Base-by-base conservation (phyloP, 2,888 invertebrate species). In the Dryadula phaetusa region DNA sequence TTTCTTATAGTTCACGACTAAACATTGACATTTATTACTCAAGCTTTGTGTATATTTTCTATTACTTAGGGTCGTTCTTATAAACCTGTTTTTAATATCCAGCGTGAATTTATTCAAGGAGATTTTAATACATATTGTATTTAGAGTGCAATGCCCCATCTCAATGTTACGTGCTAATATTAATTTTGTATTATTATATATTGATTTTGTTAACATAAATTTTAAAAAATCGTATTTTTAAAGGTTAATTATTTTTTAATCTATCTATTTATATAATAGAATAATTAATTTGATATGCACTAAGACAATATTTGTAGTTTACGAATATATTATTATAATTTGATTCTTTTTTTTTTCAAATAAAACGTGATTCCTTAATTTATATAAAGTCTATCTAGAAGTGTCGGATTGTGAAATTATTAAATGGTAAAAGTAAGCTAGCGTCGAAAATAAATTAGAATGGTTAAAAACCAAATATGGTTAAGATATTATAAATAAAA, bases 121-220 rank as follows among this genome's bases (percentile, higher is more conserved):
- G 46, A 49, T 49, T 49, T 49, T 49, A 49, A 49, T 49, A 49
- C 49, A 49, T 28, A 49, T 49, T 49, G 28, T 49, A 28, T 49
- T 49, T 28, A 25, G 28, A 49, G 49, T 49, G 28, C 49, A 49
- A 28, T 49, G 49, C 49, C 49, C 49, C 49, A 49, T 49, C 28
- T 49, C 28, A 49, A 49, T 49, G 25, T 49, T 49, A 25, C n/a
- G 28, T 49, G 49, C 49, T 49, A 28, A 25, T 49, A 49, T 49
- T n/a, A 49, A 28, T 49, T 49, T 49, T 18, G 8, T 28, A n/a
- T 28, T n/a, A 49, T 25, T 6, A 25, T 16, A 49, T 49, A 28
- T 49, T 16, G 28, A 28, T 49, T 28, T 16, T 49, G 25, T 28
- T 28, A n/a, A 28, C 28, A 28, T 28, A 49, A 4, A 28, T 49